phyloP scores from a whole-genome alignment of 2,888 invertebrate genomes.

The Calliscelio sp. region DNA sequence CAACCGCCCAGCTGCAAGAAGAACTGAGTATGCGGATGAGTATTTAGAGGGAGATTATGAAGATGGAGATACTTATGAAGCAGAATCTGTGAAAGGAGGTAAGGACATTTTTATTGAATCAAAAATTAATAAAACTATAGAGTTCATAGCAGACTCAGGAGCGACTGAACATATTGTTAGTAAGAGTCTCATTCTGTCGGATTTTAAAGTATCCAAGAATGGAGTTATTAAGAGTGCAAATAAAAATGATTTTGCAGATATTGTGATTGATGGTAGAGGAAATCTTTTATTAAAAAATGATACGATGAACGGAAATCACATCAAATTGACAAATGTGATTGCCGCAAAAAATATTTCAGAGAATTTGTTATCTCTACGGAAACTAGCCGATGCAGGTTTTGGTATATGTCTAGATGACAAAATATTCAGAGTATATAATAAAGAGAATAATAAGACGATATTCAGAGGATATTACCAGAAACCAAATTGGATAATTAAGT shows the following conservation, averaged over 20 bases:
- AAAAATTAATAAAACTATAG: conserved; percentile 21
- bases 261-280: conserved; percentile 74
- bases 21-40: neutral
- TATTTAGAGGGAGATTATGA: no score
- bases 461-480: conserved; percentile 64
- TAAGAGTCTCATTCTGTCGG: conserved; percentile 17
- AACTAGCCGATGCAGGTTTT: conserved; percentile 28
- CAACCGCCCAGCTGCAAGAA: neutral
- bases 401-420: neutral
- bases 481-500: conserved; percentile 68
- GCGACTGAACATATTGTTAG: conserved; percentile 68
- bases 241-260: conserved; percentile 71
- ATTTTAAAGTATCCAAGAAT: conserved; percentile 44
- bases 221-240: conserved; percentile 71
- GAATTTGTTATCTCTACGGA: conserved; percentile 74
- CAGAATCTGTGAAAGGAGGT: neutral
- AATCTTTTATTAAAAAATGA: conserved; percentile 69
- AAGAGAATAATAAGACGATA: conserved; percentile 61
- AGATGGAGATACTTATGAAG: neutral
- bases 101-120: neutral
- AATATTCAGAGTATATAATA: conserved; percentile 59
- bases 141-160: conserved; percentile 72
- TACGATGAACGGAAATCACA: conserved; percentile 39
- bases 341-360: conserved; percentile 72
- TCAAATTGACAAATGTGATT: conserved; percentile 72